Evolutionary conservation across 2,888 invertebrate genomes (phyloP).

Genomic region (Spicauda simplicius): DNA sequence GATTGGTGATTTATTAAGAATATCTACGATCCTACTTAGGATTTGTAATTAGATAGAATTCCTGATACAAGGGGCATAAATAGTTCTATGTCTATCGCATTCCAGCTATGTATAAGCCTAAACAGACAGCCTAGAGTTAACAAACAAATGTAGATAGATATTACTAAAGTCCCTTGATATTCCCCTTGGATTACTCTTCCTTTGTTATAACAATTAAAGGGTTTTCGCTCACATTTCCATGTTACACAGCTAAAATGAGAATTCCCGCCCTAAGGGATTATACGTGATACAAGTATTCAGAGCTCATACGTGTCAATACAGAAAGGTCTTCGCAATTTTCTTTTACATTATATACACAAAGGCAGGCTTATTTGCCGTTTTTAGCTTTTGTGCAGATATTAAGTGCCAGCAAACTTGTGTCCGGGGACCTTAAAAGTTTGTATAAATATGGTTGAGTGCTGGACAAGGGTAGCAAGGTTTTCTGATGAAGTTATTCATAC

Average conservation of each 20-base stretch:
- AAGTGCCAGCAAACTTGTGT: neutral
- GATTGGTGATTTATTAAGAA: too few relatives aligned
- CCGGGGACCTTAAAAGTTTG: neutral
- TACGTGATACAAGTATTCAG: conserved; percentile 1
- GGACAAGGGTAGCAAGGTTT: too few relatives aligned
- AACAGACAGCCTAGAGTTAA: neutral
- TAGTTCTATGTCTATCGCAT: too few relatives aligned
- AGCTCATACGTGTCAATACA: neutral
- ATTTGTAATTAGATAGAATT: too few relatives aligned
- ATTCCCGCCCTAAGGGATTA: conserved; percentile 2
- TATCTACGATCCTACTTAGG: too few relatives aligned
- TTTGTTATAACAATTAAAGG: conserved; percentile 3
- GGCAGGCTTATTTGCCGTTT: conserved; percentile 3
- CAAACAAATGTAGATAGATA: neutral
- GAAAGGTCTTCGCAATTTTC: conserved; percentile 3
- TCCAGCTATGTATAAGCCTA: too few relatives aligned
- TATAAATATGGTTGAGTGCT: too few relatives aligned
- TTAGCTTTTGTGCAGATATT: conserved; percentile 1
- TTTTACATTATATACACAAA: conserved; percentile 1
- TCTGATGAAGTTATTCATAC: too few relatives aligned
- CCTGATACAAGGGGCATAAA: too few relatives aligned
- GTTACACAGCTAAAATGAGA: conserved; percentile 3
- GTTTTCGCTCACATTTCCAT: neutral
- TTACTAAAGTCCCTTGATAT: neutral
- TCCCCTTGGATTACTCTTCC: neutral